These are phyloP conservation scores for Steinernema carpocapsae DNA, from an alignment of 2,888 invertebrate species.

Conservation along the genomic window DNA sequence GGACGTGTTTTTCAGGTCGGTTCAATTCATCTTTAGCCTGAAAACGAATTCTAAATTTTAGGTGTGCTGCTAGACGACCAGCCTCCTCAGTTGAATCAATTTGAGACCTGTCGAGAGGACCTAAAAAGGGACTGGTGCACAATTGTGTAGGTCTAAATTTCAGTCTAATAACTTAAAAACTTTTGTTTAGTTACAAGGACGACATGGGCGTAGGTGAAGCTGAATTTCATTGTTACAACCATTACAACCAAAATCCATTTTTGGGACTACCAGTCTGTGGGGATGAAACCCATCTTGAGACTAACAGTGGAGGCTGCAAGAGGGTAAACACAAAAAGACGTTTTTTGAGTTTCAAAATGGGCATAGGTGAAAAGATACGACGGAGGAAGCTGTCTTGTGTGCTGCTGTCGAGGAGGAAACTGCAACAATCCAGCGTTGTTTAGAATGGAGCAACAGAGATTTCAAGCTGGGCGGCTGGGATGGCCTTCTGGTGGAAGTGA, in stretches of 20 bases:
- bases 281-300: conserved; percentile 11
- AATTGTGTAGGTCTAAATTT: neutral
- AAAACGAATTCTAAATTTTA: neutral
- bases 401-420: conserved; percentile 25
- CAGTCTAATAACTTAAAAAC: too few relatives aligned
- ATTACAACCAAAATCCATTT: conserved; percentile 19
- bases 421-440: conserved; percentile 20
- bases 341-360: too few relatives aligned
- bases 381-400: conserved; percentile 16
- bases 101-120: conserved; percentile 15
- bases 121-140: conserved; percentile 31
- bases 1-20: conserved; percentile 20
- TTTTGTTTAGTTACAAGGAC: conserved; percentile 11
- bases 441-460: conserved; percentile 18
- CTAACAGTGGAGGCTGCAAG: conserved; percentile 23
- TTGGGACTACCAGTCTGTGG: neutral
- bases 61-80: conserved; percentile 13
- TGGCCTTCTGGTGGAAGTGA: neutral
- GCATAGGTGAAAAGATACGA: neutral
- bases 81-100: conserved; percentile 8
- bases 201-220: too few relatives aligned
- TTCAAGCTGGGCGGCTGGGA: neutral
- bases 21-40: neutral
- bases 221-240: conserved; percentile 12
- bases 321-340: too few relatives aligned